phyloP scores from a whole-genome alignment of 2,113 vertebrate genomes.

The Takifugu flavidus region DNA sequence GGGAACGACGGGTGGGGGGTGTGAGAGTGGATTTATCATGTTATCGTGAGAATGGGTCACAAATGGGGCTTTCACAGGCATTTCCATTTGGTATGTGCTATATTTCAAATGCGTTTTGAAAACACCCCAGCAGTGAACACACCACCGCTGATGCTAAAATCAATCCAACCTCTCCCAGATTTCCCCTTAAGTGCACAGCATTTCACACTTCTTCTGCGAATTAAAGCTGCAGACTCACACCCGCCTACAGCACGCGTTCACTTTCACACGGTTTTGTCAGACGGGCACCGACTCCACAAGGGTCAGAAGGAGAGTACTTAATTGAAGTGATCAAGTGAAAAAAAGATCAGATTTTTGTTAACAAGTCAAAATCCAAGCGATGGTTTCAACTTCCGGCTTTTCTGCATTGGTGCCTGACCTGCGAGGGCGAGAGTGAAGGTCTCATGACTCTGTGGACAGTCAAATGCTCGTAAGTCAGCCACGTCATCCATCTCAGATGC shows the following conservation, averaged over 20 bases:
- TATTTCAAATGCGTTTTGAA: constrained; percentile 26
- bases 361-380: background rate
- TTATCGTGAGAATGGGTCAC: too few species aligned
- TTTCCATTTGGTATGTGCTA: background rate
- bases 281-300: background rate
- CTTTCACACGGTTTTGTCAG: constrained; percentile 15
- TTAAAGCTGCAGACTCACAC: constrained; percentile 15
- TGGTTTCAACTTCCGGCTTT: constrained; percentile 31
- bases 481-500: constrained; percentile 45
- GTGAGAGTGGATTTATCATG: background rate
- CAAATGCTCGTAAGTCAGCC: constrained; percentile 52
- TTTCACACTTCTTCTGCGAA: constrained; percentile 41
- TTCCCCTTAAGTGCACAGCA: constrained; percentile 33
- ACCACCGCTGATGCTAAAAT: constrained; percentile 36
- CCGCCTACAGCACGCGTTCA: constrained; percentile 23
- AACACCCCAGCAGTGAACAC: constrained; percentile 26
- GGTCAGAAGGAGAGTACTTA: background rate
- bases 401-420: constrained; percentile 21
- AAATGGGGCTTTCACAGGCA: too few species aligned
- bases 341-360: background rate
- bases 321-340: background rate
- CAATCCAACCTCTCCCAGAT: constrained; percentile 28
- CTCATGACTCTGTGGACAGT: constrained; percentile 26
- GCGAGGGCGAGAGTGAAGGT: constrained; percentile 7
- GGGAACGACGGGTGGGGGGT: too few species aligned